These are phyloP conservation scores for Pheosia tremula DNA, from an alignment of 2,888 invertebrate genomes.

Conservation along the genomic window DNA sequence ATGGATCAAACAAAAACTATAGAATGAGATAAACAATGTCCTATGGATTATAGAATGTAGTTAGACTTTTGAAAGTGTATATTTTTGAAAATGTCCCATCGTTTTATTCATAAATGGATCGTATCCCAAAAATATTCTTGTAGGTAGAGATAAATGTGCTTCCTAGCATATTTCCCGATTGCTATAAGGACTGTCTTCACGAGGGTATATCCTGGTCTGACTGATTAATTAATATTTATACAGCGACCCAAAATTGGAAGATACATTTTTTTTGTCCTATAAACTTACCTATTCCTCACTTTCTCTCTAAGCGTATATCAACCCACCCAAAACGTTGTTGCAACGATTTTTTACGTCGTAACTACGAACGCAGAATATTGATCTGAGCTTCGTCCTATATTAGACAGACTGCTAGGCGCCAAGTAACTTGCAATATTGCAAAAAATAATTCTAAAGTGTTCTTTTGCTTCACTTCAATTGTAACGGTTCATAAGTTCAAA, in stretches of 20 bases:
- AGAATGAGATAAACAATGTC: conserved; percentile 17
- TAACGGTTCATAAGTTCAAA: too few species aligned
- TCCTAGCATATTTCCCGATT: too few species aligned
- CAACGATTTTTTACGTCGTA: not conserved
- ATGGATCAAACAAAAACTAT: conserved; percentile 16
- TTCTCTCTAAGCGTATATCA: not conserved
- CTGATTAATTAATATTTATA: too few species aligned
- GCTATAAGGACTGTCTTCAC: too few species aligned
- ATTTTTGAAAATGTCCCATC: too few species aligned
- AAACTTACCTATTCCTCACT: too few species aligned
- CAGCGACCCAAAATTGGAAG: too few species aligned
- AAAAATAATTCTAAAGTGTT: not conserved
- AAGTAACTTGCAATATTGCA: not conserved
- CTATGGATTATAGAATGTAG: not conserved
- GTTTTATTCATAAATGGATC: too few species aligned
- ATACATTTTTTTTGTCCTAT: too few species aligned
- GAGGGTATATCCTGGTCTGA: too few species aligned
- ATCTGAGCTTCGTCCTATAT: not conserved
- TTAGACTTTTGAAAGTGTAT: not conserved
- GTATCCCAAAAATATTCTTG: too few species aligned
- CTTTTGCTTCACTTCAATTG: not conserved
- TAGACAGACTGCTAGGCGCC: not conserved
- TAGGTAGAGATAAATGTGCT: too few species aligned
- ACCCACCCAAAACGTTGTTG: not conserved
- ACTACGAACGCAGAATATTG: not conserved